phyloP scores from a whole-genome alignment of 2,113 vertebrate genomes.

The Dromiciops gliroides region DNA sequence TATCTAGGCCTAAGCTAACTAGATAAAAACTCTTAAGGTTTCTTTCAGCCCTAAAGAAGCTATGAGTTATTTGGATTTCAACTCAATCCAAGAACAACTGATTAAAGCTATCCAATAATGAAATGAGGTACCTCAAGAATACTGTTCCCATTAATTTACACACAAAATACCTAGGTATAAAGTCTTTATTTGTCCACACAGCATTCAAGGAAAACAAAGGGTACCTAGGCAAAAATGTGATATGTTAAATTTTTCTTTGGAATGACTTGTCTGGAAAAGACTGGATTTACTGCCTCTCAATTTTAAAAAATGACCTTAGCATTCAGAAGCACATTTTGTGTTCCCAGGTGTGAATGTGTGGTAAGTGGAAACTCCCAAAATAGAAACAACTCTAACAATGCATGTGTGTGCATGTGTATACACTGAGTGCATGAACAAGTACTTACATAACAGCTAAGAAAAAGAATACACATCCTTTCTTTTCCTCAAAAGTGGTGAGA shows the following conservation, averaged over 20 bases:
- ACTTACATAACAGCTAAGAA: background rate
- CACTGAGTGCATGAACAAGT: background rate
- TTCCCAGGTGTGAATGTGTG: background rate
- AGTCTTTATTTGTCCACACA: background rate
- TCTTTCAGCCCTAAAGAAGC: background rate
- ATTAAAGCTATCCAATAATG: background rate
- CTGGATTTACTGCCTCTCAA: background rate
- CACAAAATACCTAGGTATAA: background rate
- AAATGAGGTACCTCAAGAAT: background rate
- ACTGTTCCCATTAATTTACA: background rate
- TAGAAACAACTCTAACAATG: background rate
- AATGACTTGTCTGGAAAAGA: background rate
- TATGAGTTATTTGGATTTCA: background rate
- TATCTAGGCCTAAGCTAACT: background rate
- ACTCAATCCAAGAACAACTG: background rate
- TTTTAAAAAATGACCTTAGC: background rate
- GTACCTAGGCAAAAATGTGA: background rate
- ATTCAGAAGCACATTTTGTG: background rate
- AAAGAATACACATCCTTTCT: background rate
- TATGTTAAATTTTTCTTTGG: background rate
- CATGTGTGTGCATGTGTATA: background rate
- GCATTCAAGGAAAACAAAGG: background rate
- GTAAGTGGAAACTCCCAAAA: background rate
- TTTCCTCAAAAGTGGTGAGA: background rate
- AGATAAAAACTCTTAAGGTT: background rate